Evolutionary conservation across 2,797 vertebrate genomes (phyloP), one percentile per base, ranked within the genome.

Genomic region (Alfaro cultratus): DNA sequence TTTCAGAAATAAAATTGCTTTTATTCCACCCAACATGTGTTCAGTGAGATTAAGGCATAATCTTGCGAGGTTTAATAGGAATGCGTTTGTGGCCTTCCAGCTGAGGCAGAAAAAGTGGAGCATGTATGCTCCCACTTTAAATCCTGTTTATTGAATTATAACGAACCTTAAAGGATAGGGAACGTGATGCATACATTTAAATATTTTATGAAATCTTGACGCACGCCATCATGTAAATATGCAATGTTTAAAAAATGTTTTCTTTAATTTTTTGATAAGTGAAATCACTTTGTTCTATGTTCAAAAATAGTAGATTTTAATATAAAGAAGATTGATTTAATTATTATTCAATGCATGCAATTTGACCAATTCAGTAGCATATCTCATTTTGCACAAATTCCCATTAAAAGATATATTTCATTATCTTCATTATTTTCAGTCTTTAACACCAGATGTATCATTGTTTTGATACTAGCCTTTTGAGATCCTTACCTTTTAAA

Each of bases 1-100:
- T 96, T 98, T 97, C 95, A 96, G 92, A 95, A 97, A 96, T 95
- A 96, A 97, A 97, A 97, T 97, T 96, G 96, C 95, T 97, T 97
- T 97, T 96, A 96, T 97, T 97, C 96, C 96, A 94, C 93, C 95
- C 96, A 96, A 96, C 97, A 97, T 97, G 96, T 97, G 97, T 96
- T 97, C 93, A 29, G 87, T 75, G 95, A 96, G 97, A 97, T 97
- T 97, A 97, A 97, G 94, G 95, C 93, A 83, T 96, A 97, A 97
- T 96, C 96, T 96, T 91, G 87, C 93, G 85, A 88, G 79, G 92
- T 94, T 97, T 96, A 96, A 95, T 95, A 93, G 90, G 88, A 90
- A 93, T 85, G 82, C 89, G 94, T 94, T 95, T 95, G 94, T 93
- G 95, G 93, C 93, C 95, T 95, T 95, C 84, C 85, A 90, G 93